A percentile compares a stretch with the other conserved stretches of the same genome.
These are phyloP conservation scores for Trichomycterus rosablanca DNA, from an alignment of 2,113 vertebrate species.

Conservation along the genomic window DNA sequence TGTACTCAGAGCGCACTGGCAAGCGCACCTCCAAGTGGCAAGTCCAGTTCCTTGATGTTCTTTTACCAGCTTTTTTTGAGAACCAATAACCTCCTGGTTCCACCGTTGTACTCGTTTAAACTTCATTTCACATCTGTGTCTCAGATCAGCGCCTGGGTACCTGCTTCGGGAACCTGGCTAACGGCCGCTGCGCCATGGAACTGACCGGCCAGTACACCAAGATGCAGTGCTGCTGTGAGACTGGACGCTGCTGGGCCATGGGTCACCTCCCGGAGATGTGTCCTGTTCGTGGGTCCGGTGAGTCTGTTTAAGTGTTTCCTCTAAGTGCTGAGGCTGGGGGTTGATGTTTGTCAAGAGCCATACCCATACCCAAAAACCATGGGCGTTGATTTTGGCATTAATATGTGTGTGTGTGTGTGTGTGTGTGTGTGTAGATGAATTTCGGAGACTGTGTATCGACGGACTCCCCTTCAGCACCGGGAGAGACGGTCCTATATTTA, in stretches of 20 bases:
- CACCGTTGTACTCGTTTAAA: no score
- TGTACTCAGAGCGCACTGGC: no score
- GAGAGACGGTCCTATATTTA: slow-evolving; percentile 22
- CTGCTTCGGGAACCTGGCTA: slow-evolving; percentile 85
- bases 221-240: slow-evolving; percentile 93
- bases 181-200: slow-evolving; percentile 85
- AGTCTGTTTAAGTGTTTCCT: slow-evolving; percentile 45
- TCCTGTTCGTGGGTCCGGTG: slow-evolving; percentile 87
- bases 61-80: no score
- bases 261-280: slow-evolving; percentile 90
- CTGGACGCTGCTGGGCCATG: slow-evolving; percentile 88
- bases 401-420: neutral
- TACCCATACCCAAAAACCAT: no score
- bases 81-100: no score
- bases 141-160: slow-evolving; percentile 89
- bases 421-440: slow-evolving; percentile 71
- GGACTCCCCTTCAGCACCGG: slow-evolving; percentile 63
- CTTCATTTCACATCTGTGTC: neutral
- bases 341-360: no score
- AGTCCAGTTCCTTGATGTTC: no score
- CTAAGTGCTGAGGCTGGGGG: no score
- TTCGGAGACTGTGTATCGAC: slow-evolving; percentile 78
- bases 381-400: no score
- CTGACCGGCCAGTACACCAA: slow-evolving; percentile 83
- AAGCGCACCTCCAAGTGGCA: no score